Conservation (phyloP, 2,113 vertebrate species). For the Semicossyphus pulcher region DNA sequence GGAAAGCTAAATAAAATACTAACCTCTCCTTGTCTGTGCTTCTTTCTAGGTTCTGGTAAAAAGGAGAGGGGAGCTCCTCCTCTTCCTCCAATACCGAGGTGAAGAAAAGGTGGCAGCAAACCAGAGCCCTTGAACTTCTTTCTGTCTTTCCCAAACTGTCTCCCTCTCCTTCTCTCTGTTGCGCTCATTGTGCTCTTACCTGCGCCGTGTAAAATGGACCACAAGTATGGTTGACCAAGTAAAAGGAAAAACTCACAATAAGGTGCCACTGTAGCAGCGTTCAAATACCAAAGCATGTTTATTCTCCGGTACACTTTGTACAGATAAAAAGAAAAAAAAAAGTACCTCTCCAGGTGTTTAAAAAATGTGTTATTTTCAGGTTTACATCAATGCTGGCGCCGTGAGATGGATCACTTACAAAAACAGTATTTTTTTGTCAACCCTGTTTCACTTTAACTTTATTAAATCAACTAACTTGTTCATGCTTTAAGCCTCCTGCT, state of each 20-base stretch:
- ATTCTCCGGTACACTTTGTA: slow-evolving; percentile 28
- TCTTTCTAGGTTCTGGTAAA: slow-evolving; percentile 87
- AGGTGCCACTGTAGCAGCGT: slow-evolving; percentile 29
- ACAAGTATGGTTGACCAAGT: slow-evolving; percentile 26
- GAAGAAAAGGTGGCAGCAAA: slow-evolving; percentile 76
- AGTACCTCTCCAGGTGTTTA: neutral
- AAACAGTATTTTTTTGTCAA: slow-evolving; percentile 8
- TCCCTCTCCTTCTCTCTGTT: neutral
- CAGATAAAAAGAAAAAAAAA: slow-evolving; percentile 2
- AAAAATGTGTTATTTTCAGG: neutral
- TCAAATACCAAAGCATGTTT: slow-evolving; percentile 51
- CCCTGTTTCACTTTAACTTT: slow-evolving; percentile 7
- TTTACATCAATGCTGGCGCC: slow-evolving; percentile 26
- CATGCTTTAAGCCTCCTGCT: neutral
- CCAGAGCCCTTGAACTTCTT: slow-evolving; percentile 1
- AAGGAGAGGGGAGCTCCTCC: slow-evolving; percentile 96
- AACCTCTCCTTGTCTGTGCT: slow-evolving; percentile 17
- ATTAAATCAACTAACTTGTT: neutral
- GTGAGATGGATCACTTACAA: neutral
- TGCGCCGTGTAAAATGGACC: slow-evolving; percentile 12
- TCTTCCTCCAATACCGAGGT: slow-evolving; percentile 93
- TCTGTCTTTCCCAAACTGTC: neutral
- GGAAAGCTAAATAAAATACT: neutral
- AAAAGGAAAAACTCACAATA: slow-evolving; percentile 9
- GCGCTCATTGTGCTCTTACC: slow-evolving; percentile 38